A percentile compares a stretch with the other conserved stretches of the same genome.
phyloP scores from a whole-genome alignment of 2,113 vertebrate species.

The Carassius auratus region DNA sequence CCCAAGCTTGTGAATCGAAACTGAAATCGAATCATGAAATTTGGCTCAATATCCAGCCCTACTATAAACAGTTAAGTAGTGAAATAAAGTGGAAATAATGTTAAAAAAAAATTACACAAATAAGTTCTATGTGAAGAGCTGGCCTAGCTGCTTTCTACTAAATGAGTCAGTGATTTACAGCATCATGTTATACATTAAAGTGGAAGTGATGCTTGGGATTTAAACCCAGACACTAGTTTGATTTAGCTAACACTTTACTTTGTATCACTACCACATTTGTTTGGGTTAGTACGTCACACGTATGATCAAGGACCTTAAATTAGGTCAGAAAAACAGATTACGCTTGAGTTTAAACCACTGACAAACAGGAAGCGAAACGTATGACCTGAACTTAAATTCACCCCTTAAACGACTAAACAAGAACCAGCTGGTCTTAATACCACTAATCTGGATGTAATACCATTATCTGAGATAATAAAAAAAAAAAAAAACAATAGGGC shows the following conservation, averaged over 20 bases:
- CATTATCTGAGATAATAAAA: slow-evolving; percentile 36
- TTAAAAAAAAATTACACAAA: neutral
- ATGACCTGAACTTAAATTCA: slow-evolving; percentile 32
- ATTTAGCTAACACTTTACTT: neutral
- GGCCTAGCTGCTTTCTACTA: no score
- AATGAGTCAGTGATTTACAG: neutral
- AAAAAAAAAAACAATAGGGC: no score
- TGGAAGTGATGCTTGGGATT: neutral
- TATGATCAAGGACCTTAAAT: neutral
- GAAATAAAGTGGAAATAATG: neutral
- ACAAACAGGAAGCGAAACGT: slow-evolving; percentile 33
- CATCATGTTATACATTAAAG: neutral
- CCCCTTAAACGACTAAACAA: slow-evolving; percentile 27
- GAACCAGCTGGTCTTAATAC: slow-evolving; percentile 27
- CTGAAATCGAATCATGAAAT: no score
- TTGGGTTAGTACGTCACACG: neutral
- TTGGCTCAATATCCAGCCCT: neutral
- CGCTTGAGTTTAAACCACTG: neutral
- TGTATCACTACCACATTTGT: neutral
- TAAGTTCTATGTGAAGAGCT: neutral
- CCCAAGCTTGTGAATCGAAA: no score
- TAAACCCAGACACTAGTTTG: neutral
- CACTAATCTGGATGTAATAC: slow-evolving; percentile 30
- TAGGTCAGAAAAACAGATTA: slow-evolving; percentile 10
- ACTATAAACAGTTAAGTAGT: no score